These are phyloP conservation scores for Semaprochilodus insignis DNA, from an alignment of 2,797 vertebrate genomes.

Conservation along the genomic window DNA sequence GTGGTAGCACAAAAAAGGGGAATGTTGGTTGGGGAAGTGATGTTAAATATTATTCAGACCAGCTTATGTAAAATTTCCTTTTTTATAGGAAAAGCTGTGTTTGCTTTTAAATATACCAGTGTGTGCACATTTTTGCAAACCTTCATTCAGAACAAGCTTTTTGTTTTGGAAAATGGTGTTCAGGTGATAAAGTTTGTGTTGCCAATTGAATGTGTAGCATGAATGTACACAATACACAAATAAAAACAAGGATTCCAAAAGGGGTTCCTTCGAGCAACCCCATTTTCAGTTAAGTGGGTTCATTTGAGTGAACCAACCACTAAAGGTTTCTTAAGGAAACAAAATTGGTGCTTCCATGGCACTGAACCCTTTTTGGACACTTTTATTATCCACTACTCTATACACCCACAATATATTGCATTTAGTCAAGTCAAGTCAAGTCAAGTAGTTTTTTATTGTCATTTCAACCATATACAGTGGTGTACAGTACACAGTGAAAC, in stretches of 20 bases:
- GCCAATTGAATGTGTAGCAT: background rate
- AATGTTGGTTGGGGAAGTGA: background rate
- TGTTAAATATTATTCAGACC: constrained; percentile 13
- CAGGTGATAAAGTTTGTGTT: background rate
- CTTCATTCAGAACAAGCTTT: background rate
- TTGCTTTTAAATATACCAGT: background rate
- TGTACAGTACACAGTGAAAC: no score
- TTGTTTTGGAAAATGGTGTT: background rate
- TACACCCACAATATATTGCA: no score
- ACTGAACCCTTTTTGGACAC: no score
- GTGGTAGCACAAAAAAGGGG: background rate
- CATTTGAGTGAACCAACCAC: no score
- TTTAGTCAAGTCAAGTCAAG: no score
- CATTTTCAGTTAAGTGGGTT: background rate
- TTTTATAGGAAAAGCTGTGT: background rate
- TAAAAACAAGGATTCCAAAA: background rate
- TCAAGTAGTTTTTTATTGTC: no score
- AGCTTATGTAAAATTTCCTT: background rate
- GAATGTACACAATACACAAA: background rate
- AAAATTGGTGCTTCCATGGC: no score
- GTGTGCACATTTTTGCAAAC: background rate
- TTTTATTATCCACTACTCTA: no score
- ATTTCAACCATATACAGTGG: no score
- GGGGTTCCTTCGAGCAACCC: background rate
- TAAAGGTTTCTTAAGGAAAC: no score